A percentile compares a stretch with the other conserved stretches of the same genome.
Evolutionary conservation across 1,140 invertebrate genomes (phyloP).

Genomic region (Nomia melanderi): DNA sequence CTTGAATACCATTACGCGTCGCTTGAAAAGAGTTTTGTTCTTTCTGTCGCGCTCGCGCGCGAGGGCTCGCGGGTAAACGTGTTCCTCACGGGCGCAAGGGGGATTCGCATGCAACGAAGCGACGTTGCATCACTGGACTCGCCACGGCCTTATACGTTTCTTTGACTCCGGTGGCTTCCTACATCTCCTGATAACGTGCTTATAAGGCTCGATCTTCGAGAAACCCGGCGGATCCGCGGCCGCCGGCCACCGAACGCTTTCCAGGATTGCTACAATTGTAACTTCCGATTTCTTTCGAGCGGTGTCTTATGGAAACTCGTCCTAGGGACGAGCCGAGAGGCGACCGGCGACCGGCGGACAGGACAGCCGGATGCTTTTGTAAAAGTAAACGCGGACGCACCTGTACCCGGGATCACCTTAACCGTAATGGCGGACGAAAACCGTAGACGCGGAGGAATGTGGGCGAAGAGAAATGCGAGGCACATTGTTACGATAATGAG

Average conservation of each 20-base stretch:
- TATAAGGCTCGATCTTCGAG: conserved; percentile 66
- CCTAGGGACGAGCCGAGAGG: background rate
- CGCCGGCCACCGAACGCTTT: conserved; percentile 22
- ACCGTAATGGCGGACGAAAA: conserved; percentile 1
- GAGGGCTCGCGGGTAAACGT: conserved; percentile 35
- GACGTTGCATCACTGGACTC: conserved; percentile 61
- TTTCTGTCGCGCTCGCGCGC: conserved; percentile 45
- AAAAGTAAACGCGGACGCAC: conserved; percentile 26
- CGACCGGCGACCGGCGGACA: background rate
- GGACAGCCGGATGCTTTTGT: conserved; percentile 8
- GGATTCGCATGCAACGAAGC: conserved; percentile 63
- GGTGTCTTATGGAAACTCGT: conserved; percentile 27
- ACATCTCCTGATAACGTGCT: conserved; percentile 65
- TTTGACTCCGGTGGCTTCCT: conserved; percentile 64
- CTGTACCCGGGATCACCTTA: conserved; percentile 5
- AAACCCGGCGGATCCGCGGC: conserved; percentile 42
- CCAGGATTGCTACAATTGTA: conserved; percentile 44
- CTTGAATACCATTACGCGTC: conserved; percentile 1
- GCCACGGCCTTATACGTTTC: conserved; percentile 61
- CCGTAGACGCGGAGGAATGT: background rate
- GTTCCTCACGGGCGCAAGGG: conserved; percentile 32
- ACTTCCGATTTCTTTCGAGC: conserved; percentile 40
- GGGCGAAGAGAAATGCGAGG: background rate
- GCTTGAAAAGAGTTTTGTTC: conserved; percentile 34
- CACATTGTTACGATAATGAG: background rate